A percentile compares a stretch with the other conserved stretches of the same genome.
Evolutionary conservation across 2,888 invertebrate genomes (phyloP).

Genomic region (Tetranychus truncatus): DNA sequence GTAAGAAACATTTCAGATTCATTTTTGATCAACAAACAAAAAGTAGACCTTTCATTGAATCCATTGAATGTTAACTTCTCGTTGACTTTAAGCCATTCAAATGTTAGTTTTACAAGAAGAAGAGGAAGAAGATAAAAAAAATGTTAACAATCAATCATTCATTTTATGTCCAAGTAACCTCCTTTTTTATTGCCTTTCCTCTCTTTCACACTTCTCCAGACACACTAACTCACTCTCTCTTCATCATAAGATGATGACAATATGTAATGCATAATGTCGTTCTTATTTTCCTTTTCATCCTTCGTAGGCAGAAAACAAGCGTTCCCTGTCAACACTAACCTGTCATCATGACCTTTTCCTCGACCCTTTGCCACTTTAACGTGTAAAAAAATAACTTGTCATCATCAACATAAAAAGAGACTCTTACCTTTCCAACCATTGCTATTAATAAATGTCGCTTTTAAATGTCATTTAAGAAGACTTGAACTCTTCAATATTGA

Average conservation of each 20-base stretch:
- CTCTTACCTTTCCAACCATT: background rate
- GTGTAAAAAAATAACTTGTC: background rate
- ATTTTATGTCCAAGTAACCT: background rate
- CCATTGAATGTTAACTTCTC: background rate
- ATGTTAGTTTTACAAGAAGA: too few species aligned
- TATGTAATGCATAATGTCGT: background rate
- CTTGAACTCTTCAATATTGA: too few species aligned
- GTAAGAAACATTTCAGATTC: too few species aligned
- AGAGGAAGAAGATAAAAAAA: background rate
- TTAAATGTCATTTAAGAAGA: background rate
- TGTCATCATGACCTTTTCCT: background rate
- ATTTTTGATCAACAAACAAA: too few species aligned
- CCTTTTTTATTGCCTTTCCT: background rate
- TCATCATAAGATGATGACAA: background rate
- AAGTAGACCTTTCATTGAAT: background rate
- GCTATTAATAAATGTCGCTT: background rate
- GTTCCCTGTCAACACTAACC: background rate
- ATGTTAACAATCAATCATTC: background rate
- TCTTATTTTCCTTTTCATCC: background rate
- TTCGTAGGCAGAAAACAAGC: background rate
- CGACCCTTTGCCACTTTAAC: background rate
- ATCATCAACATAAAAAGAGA: background rate
- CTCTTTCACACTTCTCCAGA: too few species aligned
- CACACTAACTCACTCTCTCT: background rate
- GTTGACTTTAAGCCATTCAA: background rate